Evolutionary conservation across 2,888 invertebrate species (phyloP), one percentile per base, ranked within the genome.

Genomic region (Leistus spinibarbis): DNA sequence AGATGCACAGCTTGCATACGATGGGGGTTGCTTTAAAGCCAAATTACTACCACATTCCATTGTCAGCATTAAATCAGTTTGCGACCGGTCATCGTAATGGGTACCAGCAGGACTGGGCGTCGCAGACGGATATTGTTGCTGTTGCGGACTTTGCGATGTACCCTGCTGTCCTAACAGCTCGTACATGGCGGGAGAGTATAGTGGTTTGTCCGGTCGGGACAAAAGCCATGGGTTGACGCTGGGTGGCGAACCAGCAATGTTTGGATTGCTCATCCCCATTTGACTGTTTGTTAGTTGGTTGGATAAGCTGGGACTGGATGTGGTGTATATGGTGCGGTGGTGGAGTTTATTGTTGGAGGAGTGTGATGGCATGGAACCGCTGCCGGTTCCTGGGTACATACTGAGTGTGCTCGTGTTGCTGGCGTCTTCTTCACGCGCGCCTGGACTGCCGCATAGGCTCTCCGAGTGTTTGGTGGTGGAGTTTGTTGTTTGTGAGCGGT

Each of bases 201-300:
- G 86, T 3, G 90, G 89, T 82, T 91, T 91, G 80, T 91, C 91
- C 53, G 90, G 90, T 79, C 88, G 88, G 20, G 91, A 92, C 77
- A 94, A 88, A 80, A 92, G 90, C 93, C 92, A 95, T 84, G 89
- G 93, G 81, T 87, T 91, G 81, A 90, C 88, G 0, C 90, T 84
- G 75, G 88, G 86, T 79, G 91, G 88, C 79, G 90, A 88, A 85
- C 88, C 89, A 2, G 84, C 83, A 79, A 86, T 83, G 22, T 79
- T 76, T 23, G 84, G 81, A 77, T 88, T 83, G 54, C 83, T 84
- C 69, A 87, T 82, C 22, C 87, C 86, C 77, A 85, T 74, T 76
- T 85, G 84, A 79, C 84, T 85, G 19, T 82, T 81, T 73, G 80
- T 86, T 81, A 84, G 84, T 77, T 86, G 82, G 83, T 87, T 80